These are phyloP conservation scores for Lonchura striata DNA, from an alignment of 2,113 vertebrate genomes.

Conservation along the genomic window DNA sequence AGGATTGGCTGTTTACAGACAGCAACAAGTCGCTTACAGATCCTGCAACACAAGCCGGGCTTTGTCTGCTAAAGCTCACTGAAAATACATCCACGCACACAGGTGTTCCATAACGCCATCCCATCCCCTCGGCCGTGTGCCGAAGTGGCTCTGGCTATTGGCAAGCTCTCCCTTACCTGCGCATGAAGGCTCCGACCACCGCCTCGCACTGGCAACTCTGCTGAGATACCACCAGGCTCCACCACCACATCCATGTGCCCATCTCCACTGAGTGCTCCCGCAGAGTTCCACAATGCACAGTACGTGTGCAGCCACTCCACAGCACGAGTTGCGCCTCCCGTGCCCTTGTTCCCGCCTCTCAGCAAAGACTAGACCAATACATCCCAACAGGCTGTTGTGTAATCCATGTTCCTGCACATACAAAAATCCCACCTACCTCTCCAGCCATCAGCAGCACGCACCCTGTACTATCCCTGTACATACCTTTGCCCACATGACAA, in stretches of 20 bases:
- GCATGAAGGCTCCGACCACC: fast-evolving
- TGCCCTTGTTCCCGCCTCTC: fast-evolving
- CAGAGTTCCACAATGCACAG: fast-evolving
- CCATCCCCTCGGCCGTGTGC: fast-evolving
- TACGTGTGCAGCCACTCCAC: fast-evolving
- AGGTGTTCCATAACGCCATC: fast-evolving
- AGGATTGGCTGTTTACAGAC: background rate
- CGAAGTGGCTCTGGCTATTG: fast-evolving
- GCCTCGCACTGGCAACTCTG: fast-evolving
- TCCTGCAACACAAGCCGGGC: fast-evolving
- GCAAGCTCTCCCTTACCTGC: background rate
- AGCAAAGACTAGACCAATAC: background rate
- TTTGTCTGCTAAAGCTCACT: background rate
- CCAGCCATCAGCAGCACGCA: fast-evolving
- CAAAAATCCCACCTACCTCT: background rate
- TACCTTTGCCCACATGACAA: fast-evolving
- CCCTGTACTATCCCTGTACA: background rate
- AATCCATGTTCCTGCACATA: background rate
- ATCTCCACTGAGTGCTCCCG: fast-evolving
- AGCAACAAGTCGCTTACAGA: background rate
- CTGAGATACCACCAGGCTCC: background rate
- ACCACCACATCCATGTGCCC: fast-evolving
- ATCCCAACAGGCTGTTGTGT: fast-evolving
- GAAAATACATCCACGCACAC: fast-evolving
- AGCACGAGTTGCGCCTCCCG: fast-evolving